Conservation (phyloP, 2,888 invertebrate species). For the Melanchra persicariae region DNA sequence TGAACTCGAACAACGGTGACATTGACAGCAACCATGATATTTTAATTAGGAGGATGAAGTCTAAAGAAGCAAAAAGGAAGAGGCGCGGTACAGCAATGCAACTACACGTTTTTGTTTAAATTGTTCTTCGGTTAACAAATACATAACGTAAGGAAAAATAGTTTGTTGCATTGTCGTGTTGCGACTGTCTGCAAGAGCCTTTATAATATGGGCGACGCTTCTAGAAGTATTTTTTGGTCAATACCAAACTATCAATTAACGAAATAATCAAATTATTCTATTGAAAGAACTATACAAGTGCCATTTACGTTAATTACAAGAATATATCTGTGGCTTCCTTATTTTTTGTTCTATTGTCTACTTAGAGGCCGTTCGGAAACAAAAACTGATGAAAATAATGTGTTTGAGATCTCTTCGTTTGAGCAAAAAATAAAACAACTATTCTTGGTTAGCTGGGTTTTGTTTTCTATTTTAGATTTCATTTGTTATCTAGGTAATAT, state of each 20-base stretch:
- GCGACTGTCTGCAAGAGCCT: neutral
- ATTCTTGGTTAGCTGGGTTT: constrained; percentile 34
- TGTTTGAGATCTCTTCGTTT: constrained; percentile 28
- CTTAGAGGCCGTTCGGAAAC: constrained; percentile 47
- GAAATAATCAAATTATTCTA: constrained; percentile 32
- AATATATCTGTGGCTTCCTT: constrained; percentile 62
- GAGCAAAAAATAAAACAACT: constrained; percentile 39
- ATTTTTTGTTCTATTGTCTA: constrained; percentile 67
- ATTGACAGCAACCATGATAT: neutral
- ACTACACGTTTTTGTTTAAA: neutral
- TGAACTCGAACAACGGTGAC: neutral
- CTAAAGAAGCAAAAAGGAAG: neutral
- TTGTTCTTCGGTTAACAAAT: neutral
- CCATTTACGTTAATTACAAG: constrained; percentile 61
- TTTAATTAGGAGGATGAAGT: neutral
- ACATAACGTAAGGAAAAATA: no score
- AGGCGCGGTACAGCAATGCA: neutral
- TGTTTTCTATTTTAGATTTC: constrained; percentile 46
- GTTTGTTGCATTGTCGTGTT: neutral
- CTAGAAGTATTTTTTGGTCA: neutral
- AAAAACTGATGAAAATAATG: constrained; percentile 59
- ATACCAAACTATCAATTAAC: constrained; percentile 15
- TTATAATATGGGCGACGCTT: neutral
- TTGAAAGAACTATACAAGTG: constrained; percentile 29
- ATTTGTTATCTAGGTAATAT: neutral